Conservation (phyloP, 2,797 vertebrate species). For the Pantherophis alleghaniensis region DNA sequence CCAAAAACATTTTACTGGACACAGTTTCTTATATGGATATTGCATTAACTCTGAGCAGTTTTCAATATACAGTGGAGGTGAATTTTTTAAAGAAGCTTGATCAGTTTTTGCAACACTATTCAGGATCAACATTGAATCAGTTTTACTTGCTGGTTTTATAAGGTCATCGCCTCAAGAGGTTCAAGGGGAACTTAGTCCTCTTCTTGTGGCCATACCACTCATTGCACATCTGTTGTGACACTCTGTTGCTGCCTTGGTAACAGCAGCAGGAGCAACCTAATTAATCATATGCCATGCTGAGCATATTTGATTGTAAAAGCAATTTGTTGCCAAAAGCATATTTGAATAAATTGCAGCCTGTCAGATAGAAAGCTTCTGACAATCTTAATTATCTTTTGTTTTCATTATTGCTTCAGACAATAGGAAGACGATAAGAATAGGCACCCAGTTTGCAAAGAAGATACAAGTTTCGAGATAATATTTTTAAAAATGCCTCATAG, state of each 20-base stretch:
- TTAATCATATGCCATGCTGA: slow-evolving; percentile 7
- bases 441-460: background rate
- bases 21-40: background rate
- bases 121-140: background rate
- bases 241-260: background rate
- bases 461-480: background rate
- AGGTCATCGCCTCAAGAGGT: background rate
- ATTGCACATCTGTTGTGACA: background rate
- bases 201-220: slow-evolving; percentile 9
- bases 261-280: background rate
- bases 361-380: slow-evolving; percentile 22
- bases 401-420: background rate
- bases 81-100: background rate
- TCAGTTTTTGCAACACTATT: background rate
- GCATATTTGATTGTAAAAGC: slow-evolving; percentile 9
- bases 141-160: background rate
- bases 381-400: background rate
- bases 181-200: background rate
- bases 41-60: background rate
- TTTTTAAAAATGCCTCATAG: background rate
- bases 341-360: slow-evolving; percentile 23
- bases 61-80: background rate
- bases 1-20: background rate
- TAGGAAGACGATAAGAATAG: background rate
- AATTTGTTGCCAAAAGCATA: slow-evolving; percentile 12